Evolutionary conservation across 2,797 vertebrate species (phyloP).

Genomic region (Danio aesculapii): DNA sequence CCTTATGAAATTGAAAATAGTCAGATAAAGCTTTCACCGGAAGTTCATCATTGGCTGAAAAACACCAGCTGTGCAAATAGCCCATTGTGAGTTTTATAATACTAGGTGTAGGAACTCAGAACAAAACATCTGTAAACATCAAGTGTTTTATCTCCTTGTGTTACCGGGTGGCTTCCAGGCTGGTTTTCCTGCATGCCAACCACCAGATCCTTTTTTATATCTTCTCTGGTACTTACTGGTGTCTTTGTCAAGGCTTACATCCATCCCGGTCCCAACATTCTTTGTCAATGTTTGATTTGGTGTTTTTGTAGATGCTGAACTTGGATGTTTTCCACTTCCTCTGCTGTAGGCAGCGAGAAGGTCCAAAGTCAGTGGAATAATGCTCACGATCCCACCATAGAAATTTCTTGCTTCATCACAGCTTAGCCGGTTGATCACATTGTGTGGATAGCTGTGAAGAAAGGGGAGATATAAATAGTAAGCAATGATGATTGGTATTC

Average conservation of each 20-base stretch:
- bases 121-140: not conserved
- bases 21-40: too few relatives aligned
- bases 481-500: not conserved
- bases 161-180: constrained; percentile 82
- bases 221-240: constrained; percentile 34
- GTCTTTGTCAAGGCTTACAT: not conserved
- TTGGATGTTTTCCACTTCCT: not conserved
- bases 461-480: not conserved
- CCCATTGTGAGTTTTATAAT: not conserved
- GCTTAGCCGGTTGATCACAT: constrained; percentile 81
- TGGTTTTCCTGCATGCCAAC: constrained; percentile 54
- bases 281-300: not conserved
- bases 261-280: not conserved
- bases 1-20: too few relatives aligned
- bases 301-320: not conserved
- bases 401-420: constrained; percentile 79
- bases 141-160: constrained; percentile 11
- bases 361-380: constrained; percentile 81
- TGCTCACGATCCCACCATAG: constrained; percentile 82
- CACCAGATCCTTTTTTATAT: constrained; percentile 31
- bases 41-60: too few relatives aligned
- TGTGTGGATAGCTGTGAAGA: constrained; percentile 78
- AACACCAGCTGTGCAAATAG: too few relatives aligned
- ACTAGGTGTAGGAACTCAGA: not conserved
- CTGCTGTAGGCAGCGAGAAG: constrained; percentile 66